Evolutionary conservation across 2,888 invertebrate species (phyloP).

Genomic region (Coronaproctus castanopsis): DNA sequence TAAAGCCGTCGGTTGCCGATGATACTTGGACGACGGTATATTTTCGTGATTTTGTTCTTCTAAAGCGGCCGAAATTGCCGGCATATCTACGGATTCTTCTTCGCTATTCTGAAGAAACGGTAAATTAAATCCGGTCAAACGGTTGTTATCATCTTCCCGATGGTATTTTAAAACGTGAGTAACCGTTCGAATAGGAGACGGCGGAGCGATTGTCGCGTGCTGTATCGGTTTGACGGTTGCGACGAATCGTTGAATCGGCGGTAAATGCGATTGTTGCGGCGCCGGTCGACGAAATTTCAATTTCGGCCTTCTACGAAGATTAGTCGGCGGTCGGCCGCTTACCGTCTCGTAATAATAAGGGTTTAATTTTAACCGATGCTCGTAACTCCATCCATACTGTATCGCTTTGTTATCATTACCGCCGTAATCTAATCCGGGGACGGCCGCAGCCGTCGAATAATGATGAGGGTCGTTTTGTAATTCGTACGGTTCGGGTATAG

Average conservation of each 20-base stretch:
- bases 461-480: no score
- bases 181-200: conserved; percentile 4
- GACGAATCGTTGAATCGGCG: conserved; percentile 2
- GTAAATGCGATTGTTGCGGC: no score
- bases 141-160: no score
- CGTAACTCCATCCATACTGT: no score
- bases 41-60: conserved; percentile 3
- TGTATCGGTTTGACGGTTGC: conserved; percentile 1
- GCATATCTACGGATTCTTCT: conserved; percentile 8
- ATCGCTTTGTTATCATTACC: no score
- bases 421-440: no score
- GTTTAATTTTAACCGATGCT: no score
- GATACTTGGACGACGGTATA: background rate
- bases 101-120: background rate
- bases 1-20: background rate
- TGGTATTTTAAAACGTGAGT: conserved; percentile 11
- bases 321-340: background rate
- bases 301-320: background rate
- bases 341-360: background rate
- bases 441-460: no score
- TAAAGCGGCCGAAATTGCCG: conserved; percentile 8
- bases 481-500: no score
- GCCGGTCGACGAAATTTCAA: background rate
- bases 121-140: conserved; percentile 5
- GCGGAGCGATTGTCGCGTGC: background rate